Evolutionary conservation across 2,797 vertebrate species (phyloP).

Genomic region (Argentina silus): DNA sequence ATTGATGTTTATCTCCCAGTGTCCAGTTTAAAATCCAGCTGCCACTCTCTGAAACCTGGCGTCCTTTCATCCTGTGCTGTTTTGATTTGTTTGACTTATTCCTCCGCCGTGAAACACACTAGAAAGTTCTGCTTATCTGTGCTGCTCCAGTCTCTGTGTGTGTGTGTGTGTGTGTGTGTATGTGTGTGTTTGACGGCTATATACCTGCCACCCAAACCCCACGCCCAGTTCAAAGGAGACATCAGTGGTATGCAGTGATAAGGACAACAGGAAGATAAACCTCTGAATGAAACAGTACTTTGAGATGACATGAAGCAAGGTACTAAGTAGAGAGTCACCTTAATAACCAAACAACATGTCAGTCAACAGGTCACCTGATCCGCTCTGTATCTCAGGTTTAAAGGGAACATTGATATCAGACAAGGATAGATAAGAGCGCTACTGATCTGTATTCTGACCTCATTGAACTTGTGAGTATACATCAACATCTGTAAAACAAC

Average conservation of each 20-base stretch:
- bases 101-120: neutral
- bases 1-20: neutral
- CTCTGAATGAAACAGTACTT: too few relatives aligned
- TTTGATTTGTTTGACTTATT: too few relatives aligned
- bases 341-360: too few relatives aligned
- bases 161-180: conserved; percentile 13
- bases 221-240: neutral
- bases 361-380: too few relatives aligned
- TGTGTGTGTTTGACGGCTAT: conserved; percentile 15
- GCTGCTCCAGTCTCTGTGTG: neutral
- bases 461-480: too few relatives aligned
- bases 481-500: too few relatives aligned
- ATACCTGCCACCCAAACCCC: neutral
- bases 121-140: conserved; percentile 13
- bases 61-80: neutral
- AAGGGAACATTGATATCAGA: too few relatives aligned
- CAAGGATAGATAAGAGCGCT: too few relatives aligned
- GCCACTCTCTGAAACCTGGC: neutral
- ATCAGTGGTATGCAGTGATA: conserved; percentile 10
- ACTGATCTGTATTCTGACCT: too few relatives aligned
- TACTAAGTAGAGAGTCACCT: too few relatives aligned
- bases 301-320: too few relatives aligned
- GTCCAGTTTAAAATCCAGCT: neutral
- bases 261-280: neutral
- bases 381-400: too few relatives aligned